phyloP scores from a whole-genome alignment of 2,113 vertebrate species.

The Neolamprologus devosi region DNA sequence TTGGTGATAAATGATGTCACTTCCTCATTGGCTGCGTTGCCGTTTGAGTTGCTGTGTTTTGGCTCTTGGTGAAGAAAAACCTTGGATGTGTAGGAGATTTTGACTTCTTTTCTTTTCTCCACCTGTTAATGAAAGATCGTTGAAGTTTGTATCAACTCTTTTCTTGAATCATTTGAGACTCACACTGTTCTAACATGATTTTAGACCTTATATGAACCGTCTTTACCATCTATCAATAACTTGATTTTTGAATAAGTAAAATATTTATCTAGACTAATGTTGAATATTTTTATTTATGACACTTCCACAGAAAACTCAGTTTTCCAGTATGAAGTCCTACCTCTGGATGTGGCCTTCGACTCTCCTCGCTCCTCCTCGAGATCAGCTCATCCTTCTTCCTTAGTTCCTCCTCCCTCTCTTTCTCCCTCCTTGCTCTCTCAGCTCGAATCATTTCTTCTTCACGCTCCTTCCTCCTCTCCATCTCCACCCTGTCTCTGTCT shows the following conservation, averaged over 20 bases:
- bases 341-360: constrained; percentile 13
- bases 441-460: constrained; percentile 7
- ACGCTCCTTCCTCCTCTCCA: constrained; percentile 23
- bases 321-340: background rate
- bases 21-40: constrained; percentile 42
- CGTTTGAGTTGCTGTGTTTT: constrained; percentile 26
- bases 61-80: constrained; percentile 64
- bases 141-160: too few relatives aligned
- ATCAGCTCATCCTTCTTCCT: constrained; percentile 10
- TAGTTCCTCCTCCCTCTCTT: constrained; percentile 1
- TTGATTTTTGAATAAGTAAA: background rate
- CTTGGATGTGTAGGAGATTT: constrained; percentile 65
- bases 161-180: background rate
- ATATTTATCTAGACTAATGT: accelerated
- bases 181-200: accelerated
- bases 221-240: background rate
- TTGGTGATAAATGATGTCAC: constrained; percentile 20
- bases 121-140: constrained; percentile 12
- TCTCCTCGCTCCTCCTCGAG: constrained; percentile 12
- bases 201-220: background rate
- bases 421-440: constrained; percentile 8
- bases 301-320: background rate
- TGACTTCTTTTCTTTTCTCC: constrained; percentile 53
- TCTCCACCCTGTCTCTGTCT: background rate
- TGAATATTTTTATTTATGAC: background rate